phyloP scores from a whole-genome alignment of 2,888 invertebrate species.

The Leptogaster cylindrica region DNA sequence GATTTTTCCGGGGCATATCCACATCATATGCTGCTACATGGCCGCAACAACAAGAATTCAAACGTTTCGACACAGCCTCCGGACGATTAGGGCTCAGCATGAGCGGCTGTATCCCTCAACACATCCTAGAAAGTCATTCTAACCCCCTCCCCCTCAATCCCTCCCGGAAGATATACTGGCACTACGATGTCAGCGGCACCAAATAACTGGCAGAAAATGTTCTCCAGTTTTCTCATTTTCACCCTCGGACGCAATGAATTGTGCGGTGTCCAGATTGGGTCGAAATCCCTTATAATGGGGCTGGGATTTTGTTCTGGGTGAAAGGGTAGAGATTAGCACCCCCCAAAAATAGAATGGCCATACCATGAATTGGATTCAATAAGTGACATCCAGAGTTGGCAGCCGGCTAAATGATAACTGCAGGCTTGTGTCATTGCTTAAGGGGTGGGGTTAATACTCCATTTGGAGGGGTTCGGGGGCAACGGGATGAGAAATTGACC shows the following conservation, averaged over 20 bases:
- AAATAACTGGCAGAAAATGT: slow-evolving; percentile 23
- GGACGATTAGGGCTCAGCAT: not conserved
- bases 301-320: slow-evolving; percentile 21
- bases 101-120: not conserved
- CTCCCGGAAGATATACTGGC: not conserved
- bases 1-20: slow-evolving; percentile 33
- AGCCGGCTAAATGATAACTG: no score
- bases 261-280: not conserved
- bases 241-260: slow-evolving; percentile 11
- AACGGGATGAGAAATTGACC: no score
- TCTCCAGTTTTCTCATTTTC: slow-evolving; percentile 31
- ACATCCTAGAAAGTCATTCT: not conserved
- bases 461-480: no score
- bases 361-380: not conserved
- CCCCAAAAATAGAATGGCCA: not conserved
- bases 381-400: not conserved
- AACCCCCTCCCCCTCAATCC: not conserved
- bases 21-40: slow-evolving; percentile 14
- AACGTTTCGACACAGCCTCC: not conserved
- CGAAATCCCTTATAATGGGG: slow-evolving; percentile 13
- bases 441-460: no score
- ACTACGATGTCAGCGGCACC: slow-evolving; percentile 10
- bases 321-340: not conserved
- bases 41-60: not conserved
- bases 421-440: no score